These are phyloP conservation scores for Bursaphelenchus okinawaensis DNA, from an alignment of 2,888 invertebrate genomes.

Conservation along the genomic window DNA sequence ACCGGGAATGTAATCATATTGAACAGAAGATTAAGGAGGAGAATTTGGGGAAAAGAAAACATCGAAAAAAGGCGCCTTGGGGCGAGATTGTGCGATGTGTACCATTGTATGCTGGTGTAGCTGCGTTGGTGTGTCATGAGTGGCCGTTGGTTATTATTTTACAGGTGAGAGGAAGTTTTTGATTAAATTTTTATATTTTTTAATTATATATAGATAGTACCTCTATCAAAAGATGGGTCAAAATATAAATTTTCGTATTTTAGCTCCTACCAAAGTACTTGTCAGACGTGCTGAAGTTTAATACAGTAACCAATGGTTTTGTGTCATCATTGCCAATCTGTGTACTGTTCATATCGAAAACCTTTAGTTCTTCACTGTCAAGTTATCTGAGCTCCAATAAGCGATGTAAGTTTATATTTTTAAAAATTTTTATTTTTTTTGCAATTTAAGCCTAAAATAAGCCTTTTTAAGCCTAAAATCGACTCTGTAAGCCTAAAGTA, in stretches of 20 bases:
- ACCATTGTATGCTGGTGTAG: constrained; percentile 47
- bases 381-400: neutral
- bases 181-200: too few relatives aligned
- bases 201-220: too few relatives aligned
- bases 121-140: constrained; percentile 53
- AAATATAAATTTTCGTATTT: neutral
- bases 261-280: constrained; percentile 52
- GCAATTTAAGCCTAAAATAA: neutral
- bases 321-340: constrained; percentile 50
- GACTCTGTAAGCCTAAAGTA: too few relatives aligned
- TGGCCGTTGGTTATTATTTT: constrained; percentile 54
- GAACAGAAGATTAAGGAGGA: constrained; percentile 49
- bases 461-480: too few relatives aligned
- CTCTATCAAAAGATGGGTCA: neutral
- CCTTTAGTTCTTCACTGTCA: constrained; percentile 45
- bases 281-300: constrained; percentile 41
- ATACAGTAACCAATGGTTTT: constrained; percentile 40
- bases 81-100: constrained; percentile 33
- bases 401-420: neutral
- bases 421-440: too few relatives aligned
- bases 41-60: constrained; percentile 46
- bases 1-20: constrained; percentile 10
- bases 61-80: constrained; percentile 45
- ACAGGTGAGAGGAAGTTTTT: neutral
- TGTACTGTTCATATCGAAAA: constrained; percentile 48